A percentile compares a stretch with the other conserved stretches of the same genome.
These are phyloP conservation scores for Cochlearius cochlearius DNA, from an alignment of 2,113 vertebrate species.

Conservation along the genomic window DNA sequence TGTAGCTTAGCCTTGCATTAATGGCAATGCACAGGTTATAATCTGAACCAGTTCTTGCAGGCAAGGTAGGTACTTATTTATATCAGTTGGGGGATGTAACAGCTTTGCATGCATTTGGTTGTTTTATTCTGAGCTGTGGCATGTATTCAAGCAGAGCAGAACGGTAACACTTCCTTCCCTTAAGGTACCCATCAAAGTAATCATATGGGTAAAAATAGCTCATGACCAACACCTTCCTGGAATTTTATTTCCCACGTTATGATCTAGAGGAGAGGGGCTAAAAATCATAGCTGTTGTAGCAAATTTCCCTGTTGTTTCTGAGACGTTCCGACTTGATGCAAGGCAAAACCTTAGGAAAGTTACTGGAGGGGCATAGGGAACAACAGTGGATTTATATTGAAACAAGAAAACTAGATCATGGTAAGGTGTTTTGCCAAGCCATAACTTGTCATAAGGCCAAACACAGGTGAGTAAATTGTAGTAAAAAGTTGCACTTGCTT, in stretches of 20 bases:
- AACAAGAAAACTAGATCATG: not conserved
- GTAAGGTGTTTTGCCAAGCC: not conserved
- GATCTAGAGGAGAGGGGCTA: not conserved
- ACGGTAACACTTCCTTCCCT: not conserved
- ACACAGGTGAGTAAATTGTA: not conserved
- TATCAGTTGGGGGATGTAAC: not conserved
- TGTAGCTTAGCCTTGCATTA: not conserved
- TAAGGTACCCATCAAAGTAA: not conserved
- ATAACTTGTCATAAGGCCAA: not conserved
- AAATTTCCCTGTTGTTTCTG: not conserved
- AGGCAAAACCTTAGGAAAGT: not conserved
- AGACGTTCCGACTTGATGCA: not conserved
- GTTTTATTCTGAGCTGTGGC: not conserved
- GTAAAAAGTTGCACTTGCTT: not conserved
- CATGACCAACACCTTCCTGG: not conserved
- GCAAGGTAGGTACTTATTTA: not conserved
- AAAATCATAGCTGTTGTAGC: not conserved
- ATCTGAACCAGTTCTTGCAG: not conserved
- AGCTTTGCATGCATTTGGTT: not conserved
- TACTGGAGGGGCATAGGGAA: not conserved
- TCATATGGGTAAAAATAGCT: not conserved
- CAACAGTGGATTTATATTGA: not conserved
- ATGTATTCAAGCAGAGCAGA: not conserved
- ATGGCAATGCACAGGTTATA: not conserved
- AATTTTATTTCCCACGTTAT: not conserved